Evolutionary conservation across 2,888 invertebrate species (phyloP).

Genomic region (Tenthredo mesomela): DNA sequence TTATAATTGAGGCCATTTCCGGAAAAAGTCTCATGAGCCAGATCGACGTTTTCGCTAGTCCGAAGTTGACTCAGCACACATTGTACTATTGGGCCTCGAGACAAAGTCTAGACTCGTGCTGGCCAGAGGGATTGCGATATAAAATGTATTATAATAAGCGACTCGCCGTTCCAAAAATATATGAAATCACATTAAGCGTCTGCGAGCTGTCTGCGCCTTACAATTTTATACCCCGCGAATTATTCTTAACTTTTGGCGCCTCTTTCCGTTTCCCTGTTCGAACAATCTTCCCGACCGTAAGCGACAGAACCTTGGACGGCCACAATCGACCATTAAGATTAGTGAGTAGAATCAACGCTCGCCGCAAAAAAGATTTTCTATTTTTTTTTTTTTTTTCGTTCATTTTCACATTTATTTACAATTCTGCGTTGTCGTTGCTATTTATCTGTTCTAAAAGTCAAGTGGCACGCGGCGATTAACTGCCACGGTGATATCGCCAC

Average conservation of each 20-base stretch:
- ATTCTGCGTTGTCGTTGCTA: neutral
- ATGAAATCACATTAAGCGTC: neutral
- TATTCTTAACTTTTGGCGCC: constrained; percentile 32
- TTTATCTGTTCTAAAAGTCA: neutral
- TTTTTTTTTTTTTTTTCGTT: neutral
- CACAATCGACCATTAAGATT: neutral
- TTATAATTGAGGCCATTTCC: neutral
- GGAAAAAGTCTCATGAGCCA: neutral
- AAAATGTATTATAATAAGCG: constrained; percentile 10
- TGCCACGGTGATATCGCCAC: neutral
- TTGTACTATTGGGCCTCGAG: neutral
- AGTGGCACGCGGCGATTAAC: neutral
- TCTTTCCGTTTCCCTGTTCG: neutral
- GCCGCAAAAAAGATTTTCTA: neutral
- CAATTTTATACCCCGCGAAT: neutral
- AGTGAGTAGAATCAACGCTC: neutral
- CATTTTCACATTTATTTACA: neutral
- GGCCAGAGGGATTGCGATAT: neutral
- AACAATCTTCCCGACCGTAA: neutral
- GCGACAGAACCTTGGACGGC: neutral
- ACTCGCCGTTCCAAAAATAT: constrained; percentile 16
- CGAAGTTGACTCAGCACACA: neutral
- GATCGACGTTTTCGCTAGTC: neutral
- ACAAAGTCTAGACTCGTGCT: neutral
- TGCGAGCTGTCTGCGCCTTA: constrained; percentile 30